A percentile compares a stretch with the other conserved stretches of the same genome.
These are phyloP conservation scores for Hippoglossus hippoglossus DNA, from an alignment of 2,797 vertebrate genomes.

Conservation along the genomic window DNA sequence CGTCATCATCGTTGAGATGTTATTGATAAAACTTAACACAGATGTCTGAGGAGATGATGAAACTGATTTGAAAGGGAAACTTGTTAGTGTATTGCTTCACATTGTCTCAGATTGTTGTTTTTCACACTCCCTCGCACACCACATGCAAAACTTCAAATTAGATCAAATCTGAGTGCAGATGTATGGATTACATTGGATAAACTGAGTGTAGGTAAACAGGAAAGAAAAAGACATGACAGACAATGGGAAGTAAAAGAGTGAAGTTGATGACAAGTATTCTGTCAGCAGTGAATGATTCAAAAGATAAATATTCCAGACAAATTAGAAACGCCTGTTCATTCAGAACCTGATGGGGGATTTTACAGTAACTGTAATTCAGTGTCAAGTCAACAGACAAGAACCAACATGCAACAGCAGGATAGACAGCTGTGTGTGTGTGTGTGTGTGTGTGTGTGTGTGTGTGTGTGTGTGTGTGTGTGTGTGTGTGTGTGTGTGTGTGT, in stretches of 20 bases:
- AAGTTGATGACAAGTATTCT: neutral
- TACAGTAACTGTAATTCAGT: constrained; percentile 12
- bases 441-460: neutral
- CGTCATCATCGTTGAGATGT: constrained; percentile 10
- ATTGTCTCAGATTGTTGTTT: neutral
- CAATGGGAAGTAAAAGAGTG: neutral
- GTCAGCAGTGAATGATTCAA: neutral
- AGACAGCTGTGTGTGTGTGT: neutral
- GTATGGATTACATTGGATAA: too few relatives aligned
- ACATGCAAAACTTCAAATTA: too few relatives aligned
- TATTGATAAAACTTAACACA: constrained; percentile 7
- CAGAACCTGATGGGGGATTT: neutral
- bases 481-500: neutral
- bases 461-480: too few relatives aligned
- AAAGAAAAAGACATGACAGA: neutral
- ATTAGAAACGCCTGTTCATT: constrained; percentile 2
- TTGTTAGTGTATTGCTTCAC: constrained; percentile 4
- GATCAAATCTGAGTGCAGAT: too few relatives aligned
- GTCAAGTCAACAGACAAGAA: constrained; percentile 30
- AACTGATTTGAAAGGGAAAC: constrained; percentile 1
- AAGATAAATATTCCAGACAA: neutral
- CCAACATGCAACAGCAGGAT: constrained; percentile 23
- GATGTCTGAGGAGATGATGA: constrained; percentile 21
- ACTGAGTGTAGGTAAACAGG: too few relatives aligned
- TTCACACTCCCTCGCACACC: neutral